Evolutionary conservation across 2,888 invertebrate species (phyloP).

Genomic region (Drosophila rubida): DNA sequence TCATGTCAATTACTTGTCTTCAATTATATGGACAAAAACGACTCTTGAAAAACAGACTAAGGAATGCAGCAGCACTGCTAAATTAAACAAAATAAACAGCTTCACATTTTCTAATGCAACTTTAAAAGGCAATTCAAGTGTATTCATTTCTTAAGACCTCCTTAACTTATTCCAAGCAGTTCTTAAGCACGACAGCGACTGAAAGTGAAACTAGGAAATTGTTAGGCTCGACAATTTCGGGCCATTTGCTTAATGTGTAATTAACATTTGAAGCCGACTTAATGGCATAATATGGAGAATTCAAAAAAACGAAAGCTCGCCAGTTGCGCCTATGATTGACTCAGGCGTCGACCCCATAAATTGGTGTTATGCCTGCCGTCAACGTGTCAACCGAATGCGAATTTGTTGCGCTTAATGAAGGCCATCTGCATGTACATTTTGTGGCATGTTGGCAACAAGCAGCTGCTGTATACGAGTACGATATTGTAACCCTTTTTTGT

Average conservation of each 20-base stretch:
- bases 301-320: neutral
- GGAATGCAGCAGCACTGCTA: no score
- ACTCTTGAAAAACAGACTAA: no score
- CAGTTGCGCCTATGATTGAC: neutral
- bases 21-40: no score
- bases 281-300: neutral
- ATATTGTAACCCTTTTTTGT: slow-evolving; percentile 55
- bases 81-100: no score
- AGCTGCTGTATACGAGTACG: no score
- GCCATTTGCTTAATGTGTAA: neutral
- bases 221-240: neutral
- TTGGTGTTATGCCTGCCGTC: slow-evolving; percentile 1
- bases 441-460: slow-evolving; percentile 26
- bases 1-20: no score
- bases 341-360: neutral
- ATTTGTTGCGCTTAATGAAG: slow-evolving; percentile 23
- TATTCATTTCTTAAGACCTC: no score
- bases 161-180: no score
- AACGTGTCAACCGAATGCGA: slow-evolving; percentile 24
- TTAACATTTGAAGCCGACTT: neutral
- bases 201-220: neutral
- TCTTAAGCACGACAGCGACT: no score
- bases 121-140: no score
- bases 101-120: no score
- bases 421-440: slow-evolving; percentile 34